Evolutionary conservation across 2,888 invertebrate species (phyloP), one percentile per base, ranked within the genome.

Genomic region (Lepeophtheirus nordmannii): DNA sequence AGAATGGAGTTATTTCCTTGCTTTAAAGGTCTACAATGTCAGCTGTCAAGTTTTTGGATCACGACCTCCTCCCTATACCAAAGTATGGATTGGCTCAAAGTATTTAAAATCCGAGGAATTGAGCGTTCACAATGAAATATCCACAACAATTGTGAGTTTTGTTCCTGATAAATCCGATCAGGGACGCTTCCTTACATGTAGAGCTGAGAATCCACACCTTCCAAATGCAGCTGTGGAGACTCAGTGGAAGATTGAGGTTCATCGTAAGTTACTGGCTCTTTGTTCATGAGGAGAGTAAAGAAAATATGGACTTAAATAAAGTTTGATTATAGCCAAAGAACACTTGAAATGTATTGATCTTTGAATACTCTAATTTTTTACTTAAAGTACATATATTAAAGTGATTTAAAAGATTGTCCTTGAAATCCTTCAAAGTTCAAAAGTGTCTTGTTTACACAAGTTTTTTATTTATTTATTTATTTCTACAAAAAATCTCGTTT

Each of bases 1-100:
- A 17, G 60, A 60, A 60, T 60, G 60, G 60, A 60, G 60, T 30
- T 60, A 60, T 37, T 60, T 60, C 30, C 60, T 60, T 17, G 60
- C 60, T 60, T 23, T 12, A 60, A 60, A 60, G 38, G 10, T 23
- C 17, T 60, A 60, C 60, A 60, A 60, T 30, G 30, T 60, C 38
- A 37, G 37, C 37, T 60, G 60, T 60, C 60, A 60, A 22, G 38
- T 60, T 37, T 17, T 37, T 12, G 60, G 60, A 7, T 60, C 60
- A 12, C 30, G 38, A 10, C 60, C 60, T 11, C 37, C 60, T 60
- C 37, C 60, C 37, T 60, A 60, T 23, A 38, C 60, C 37, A 60
- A 60, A 38, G 60, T 60, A 8, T 37, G 38, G 38, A 60, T 60
- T 17, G 60, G 60, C 7, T 37, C 30, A 37, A 23, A 38, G n/a